Evolutionary conservation across 2,888 invertebrate genomes (phyloP).

Genomic region (Parapristionchus giblindavisi): DNA sequence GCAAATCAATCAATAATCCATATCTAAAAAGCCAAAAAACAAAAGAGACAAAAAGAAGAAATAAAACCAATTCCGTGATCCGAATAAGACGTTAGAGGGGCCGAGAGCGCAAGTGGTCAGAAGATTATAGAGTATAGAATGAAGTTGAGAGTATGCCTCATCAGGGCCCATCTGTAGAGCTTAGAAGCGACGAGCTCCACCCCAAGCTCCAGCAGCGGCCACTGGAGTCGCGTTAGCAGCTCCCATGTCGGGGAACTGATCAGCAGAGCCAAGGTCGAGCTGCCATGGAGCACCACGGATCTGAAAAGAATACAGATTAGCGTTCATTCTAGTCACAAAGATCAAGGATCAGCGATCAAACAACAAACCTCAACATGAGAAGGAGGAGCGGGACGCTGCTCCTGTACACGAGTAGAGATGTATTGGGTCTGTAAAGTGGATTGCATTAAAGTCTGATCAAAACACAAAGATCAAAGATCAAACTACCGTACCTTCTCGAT

Average conservation of each 20-base stretch:
- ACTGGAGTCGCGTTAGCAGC: slow-evolving; percentile 34
- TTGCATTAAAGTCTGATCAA: background rate
- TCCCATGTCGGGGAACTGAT: slow-evolving; percentile 71
- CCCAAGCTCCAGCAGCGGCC: slow-evolving; percentile 48
- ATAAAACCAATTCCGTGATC: background rate
- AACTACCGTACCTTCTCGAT: slow-evolving; percentile 41
- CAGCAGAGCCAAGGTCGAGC: slow-evolving; percentile 71
- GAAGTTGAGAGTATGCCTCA: too few species aligned
- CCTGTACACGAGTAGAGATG: slow-evolving; percentile 44
- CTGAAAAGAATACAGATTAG: slow-evolving; percentile 50
- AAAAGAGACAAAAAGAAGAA: background rate
- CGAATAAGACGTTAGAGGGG: too few species aligned
- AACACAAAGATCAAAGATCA: background rate
- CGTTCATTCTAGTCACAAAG: background rate
- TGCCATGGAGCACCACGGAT: slow-evolving; percentile 68
- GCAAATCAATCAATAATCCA: background rate
- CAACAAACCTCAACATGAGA: slow-evolving; percentile 25
- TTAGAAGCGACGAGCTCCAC: slow-evolving; percentile 58
- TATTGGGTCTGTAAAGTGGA: slow-evolving; percentile 46
- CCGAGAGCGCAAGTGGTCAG: too few species aligned
- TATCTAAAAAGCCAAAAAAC: background rate
- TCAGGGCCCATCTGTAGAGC: too few species aligned
- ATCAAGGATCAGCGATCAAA: background rate
- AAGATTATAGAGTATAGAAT: too few species aligned
- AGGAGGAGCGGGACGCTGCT: slow-evolving; percentile 34